Conservation (phyloP, 2,113 vertebrate species). For the Leptocoma aspasia region DNA sequence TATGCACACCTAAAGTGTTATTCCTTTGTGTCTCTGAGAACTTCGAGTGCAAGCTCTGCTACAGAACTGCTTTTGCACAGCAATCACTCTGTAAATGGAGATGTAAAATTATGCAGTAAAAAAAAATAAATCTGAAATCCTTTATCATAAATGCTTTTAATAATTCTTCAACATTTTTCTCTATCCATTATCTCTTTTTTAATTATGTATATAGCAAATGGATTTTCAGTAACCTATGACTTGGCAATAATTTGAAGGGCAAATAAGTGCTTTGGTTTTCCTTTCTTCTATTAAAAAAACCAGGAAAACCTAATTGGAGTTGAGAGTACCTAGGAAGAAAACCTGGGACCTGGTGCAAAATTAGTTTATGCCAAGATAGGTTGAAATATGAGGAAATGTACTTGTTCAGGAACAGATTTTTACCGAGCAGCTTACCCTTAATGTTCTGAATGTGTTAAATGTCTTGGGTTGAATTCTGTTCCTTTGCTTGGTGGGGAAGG, state of each 20-base stretch:
- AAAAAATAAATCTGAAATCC: not conserved
- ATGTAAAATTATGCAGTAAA: conserved; percentile 1
- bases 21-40: not conserved
- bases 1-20: conserved; percentile 11
- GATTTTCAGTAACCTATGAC: not conserved
- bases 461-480: not conserved
- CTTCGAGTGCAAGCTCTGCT: not conserved
- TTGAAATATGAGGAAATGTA: not conserved
- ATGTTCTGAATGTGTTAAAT: conserved; percentile 2
- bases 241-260: not conserved
- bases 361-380: not conserved
- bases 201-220: not conserved
- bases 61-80: not conserved
- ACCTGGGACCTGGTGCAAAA: not conserved
- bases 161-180: not conserved
- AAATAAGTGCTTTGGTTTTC: not conserved
- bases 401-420: not conserved
- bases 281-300: not conserved
- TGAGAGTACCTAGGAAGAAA: not conserved
- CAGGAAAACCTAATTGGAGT: not conserved
- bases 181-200: not conserved
- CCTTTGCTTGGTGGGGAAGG: not conserved
- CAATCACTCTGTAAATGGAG: not conserved
- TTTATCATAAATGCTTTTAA: not conserved
- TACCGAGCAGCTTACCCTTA: not conserved